A percentile compares a stretch with the other conserved stretches of the same genome.
Evolutionary conservation across 2,113 vertebrate species (phyloP).

Genomic region (Psammodynastes pulverulentus): DNA sequence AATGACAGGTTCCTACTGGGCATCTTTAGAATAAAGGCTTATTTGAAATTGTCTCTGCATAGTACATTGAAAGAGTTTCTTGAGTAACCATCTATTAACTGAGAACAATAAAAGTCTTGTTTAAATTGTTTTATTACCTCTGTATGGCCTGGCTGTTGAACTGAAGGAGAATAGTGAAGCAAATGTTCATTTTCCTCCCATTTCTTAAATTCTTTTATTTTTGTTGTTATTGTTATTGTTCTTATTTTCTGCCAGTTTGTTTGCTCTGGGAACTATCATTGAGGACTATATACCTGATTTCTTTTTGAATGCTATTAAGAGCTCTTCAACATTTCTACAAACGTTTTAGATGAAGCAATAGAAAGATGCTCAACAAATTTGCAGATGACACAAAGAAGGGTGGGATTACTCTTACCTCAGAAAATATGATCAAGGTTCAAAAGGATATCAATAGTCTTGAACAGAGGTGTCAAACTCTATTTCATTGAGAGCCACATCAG

Average conservation of each 20-base stretch:
- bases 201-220: neutral
- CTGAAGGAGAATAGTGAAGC: neutral
- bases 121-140: neutral
- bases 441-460: neutral
- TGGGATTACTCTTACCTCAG: neutral
- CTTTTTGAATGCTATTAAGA: neutral
- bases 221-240: no score
- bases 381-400: neutral
- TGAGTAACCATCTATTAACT: conserved; percentile 1
- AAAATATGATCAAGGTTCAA: neutral
- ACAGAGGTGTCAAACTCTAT: neutral
- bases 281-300: neutral
- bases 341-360: neutral
- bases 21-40: neutral
- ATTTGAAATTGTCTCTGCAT: neutral
- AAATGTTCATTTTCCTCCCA: neutral
- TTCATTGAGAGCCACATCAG: no score
- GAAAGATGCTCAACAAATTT: neutral
- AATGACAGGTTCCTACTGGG: neutral
- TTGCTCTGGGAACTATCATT: neutral
- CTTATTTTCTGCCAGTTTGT: neutral
- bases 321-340: neutral
- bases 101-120: neutral
- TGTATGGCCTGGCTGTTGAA: neutral
- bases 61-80: neutral